These are phyloP conservation scores for Silurus lanzhouensis DNA, from an alignment of 2,797 vertebrate genomes.

Conservation along the genomic window DNA sequence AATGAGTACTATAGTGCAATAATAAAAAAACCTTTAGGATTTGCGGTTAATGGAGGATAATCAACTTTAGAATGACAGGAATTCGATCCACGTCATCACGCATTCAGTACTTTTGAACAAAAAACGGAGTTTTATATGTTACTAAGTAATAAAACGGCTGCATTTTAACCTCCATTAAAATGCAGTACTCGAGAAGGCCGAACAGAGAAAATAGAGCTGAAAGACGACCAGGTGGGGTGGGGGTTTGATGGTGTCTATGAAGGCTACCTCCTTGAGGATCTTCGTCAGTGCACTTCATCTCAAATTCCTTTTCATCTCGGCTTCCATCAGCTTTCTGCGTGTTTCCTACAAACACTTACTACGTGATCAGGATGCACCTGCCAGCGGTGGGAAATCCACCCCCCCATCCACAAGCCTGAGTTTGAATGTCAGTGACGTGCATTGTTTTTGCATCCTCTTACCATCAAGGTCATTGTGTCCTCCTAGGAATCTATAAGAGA, in stretches of 20 bases:
- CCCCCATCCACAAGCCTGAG: conserved; percentile 41
- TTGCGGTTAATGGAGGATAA: not conserved
- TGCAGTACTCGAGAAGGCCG: conserved; percentile 18
- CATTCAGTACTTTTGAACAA: too few species aligned
- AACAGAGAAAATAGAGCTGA: conserved; percentile 15
- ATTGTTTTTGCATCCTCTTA: conserved; percentile 47
- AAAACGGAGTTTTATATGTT: too few species aligned
- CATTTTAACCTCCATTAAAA: not conserved
- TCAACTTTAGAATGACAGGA: not conserved
- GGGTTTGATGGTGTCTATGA: not conserved
- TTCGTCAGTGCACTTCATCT: conserved; percentile 55
- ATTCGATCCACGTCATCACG: too few species aligned
- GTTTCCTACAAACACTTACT: conserved; percentile 29
- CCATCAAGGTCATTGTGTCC: conserved; percentile 59
- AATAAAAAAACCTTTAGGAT: not conserved
- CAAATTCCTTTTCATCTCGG: conserved; percentile 59
- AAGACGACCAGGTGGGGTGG: conserved; percentile 26
- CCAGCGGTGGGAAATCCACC: conserved; percentile 37
- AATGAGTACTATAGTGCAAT: not conserved
- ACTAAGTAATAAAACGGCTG: too few species aligned
- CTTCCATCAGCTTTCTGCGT: conserved; percentile 49
- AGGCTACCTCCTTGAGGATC: conserved; percentile 55
- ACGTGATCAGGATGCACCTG: conserved; percentile 58
- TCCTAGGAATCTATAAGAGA: conserved; percentile 58
- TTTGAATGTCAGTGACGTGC: conserved; percentile 54